A percentile compares a stretch with the other conserved stretches of the same genome.
These are phyloP conservation scores for Solea solea DNA, from an alignment of 2,113 vertebrate species.

Conservation along the genomic window DNA sequence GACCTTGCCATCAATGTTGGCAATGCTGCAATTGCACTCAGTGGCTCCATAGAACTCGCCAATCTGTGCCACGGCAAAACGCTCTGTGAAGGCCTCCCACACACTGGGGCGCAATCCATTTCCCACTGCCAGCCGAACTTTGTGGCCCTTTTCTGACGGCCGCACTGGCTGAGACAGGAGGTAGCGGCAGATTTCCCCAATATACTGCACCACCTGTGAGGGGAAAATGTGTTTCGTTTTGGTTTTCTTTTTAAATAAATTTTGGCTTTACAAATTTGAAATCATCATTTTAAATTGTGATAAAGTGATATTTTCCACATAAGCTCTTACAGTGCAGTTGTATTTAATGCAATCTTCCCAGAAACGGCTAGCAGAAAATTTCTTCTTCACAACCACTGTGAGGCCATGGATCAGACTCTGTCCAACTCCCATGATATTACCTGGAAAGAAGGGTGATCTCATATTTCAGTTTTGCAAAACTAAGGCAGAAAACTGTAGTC, in stretches of 20 bases:
- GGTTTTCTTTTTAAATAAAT: not conserved
- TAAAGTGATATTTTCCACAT: conserved; percentile 16
- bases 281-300: not conserved
- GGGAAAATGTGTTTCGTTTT: not conserved
- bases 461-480: not conserved
- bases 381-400: conserved; percentile 92
- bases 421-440: conserved; percentile 93
- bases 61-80: conserved; percentile 87
- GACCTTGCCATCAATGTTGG: conserved; percentile 94
- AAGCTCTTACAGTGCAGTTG: conserved; percentile 89
- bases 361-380: conserved; percentile 94
- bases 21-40: conserved; percentile 95
- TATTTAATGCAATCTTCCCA: conserved; percentile 94
- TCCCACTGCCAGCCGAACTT: conserved; percentile 88
- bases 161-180: conserved; percentile 87
- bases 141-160: conserved; percentile 82
- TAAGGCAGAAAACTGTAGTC: not conserved
- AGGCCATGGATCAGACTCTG: conserved; percentile 91
- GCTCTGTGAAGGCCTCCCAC: conserved; percentile 90
- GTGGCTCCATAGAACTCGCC: conserved; percentile 96
- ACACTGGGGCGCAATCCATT: conserved; percentile 90
- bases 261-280: not conserved
- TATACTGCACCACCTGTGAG: conserved; percentile 91
- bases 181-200: conserved; percentile 94
- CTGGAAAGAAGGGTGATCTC: conserved; percentile 67